phyloP scores from a whole-genome alignment of 2,888 invertebrate genomes.

The Eristalis intricaria region DNA sequence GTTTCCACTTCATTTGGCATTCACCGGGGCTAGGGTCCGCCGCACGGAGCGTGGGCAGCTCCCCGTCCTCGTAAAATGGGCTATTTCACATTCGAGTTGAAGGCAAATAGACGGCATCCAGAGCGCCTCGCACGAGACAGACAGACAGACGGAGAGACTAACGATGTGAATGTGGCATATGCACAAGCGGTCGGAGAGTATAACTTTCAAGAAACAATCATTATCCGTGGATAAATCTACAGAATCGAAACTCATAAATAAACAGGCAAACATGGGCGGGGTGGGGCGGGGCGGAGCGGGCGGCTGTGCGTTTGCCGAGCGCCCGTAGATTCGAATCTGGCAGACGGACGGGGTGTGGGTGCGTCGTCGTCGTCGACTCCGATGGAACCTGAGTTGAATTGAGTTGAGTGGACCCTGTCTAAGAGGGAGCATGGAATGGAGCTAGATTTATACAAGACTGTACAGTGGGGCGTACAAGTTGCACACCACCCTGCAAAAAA shows the following conservation, averaged over 20 bases:
- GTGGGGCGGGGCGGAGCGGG: background rate
- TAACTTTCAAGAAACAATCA: conserved; percentile 61
- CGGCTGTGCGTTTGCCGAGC: conserved; percentile 9
- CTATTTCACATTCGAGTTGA: conserved; percentile 45
- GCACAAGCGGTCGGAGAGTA: conserved; percentile 15
- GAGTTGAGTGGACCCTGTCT: no score
- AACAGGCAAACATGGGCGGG: conserved; percentile 32
- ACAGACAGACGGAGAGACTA: background rate
- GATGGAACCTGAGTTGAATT: no score
- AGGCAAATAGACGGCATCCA: conserved; percentile 27
- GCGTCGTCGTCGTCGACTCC: no score
- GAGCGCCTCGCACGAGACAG: background rate
- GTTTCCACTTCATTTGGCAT: conserved; percentile 46
- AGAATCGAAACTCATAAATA: conserved; percentile 70
- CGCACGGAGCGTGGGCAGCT: background rate
- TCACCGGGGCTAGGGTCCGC: background rate
- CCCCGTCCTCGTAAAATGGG: background rate
- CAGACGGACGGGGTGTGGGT: background rate
- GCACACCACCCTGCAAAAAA: no score
- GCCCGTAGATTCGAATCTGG: background rate
- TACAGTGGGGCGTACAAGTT: no score
- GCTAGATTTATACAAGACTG: no score
- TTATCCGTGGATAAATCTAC: conserved; percentile 66
- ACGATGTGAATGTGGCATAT: conserved; percentile 2
- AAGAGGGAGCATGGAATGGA: no score